Evolutionary conservation across 1,140 invertebrate species (phyloP), one percentile per base, ranked within the genome.

Genomic region (Coptotermes formosanus): DNA sequence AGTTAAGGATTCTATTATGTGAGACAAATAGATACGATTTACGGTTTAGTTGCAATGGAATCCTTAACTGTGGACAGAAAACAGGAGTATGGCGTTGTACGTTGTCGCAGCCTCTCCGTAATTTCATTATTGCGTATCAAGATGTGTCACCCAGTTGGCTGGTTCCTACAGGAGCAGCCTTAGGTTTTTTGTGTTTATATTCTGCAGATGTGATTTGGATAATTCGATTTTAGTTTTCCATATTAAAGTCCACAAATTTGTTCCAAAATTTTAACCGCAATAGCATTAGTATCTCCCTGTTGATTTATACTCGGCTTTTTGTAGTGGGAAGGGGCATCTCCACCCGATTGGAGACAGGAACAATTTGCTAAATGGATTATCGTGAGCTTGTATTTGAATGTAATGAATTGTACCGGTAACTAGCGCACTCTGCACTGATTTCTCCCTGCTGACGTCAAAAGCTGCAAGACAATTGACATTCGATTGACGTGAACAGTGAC

Each of bases 321-420:
- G 64, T 75, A 75, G 2, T 30, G 52, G 52, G 3, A 55, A 16
- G 52, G 21, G n/a, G n/a, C 25, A 30, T 75, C 64, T 75, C 64
- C 30, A 8, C 25, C 64, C 25, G 64, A 75, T 75, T 75, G 64
- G 64, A 75, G 64, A 75, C 64, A 75, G 25, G 64, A 30, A 75
- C 64, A 75, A 75, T 75, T 75, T 75, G 64, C 64, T 75, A 75
- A 75, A 75, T 75, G 64, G 25, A 75, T 75, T 75, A 75, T 30
- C n/a, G 64, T 30, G 64, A 75, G 64, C 64, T 75, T 75, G n/a
- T n/a, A 75, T 75, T 75, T 30, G 64, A 30, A n/a, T 75, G 25
- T 75, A 75, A 75, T 75, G 64, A 30, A 75, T 75, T 75, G 64
- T 30, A 25, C 25, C 64, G 64, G 64, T 75, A 30, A 75, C 25